Percentiles rank a stretch among this genome's conserved stretches.
These are phyloP conservation scores for Troides aeacus DNA, from an alignment of 2,888 invertebrate species.

Conservation along the genomic window DNA sequence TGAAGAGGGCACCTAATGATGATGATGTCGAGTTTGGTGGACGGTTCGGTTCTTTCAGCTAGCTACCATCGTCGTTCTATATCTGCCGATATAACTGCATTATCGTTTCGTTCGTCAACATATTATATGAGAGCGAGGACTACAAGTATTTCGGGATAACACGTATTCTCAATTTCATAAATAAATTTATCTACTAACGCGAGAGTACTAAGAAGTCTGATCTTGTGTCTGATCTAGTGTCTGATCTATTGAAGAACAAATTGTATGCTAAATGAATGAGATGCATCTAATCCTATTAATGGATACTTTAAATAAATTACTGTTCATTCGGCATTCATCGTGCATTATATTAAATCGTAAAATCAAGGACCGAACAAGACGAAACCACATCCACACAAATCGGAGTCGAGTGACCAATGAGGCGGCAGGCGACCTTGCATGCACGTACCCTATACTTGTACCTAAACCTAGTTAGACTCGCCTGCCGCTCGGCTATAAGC, in stretches of 20 bases:
- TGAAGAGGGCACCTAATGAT: too few species aligned
- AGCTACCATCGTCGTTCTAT: too few species aligned
- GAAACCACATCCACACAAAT: slow-evolving; percentile 49
- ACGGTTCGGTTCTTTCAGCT: too few species aligned
- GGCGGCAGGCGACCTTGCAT: slow-evolving; percentile 75
- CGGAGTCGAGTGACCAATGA: slow-evolving; percentile 59
- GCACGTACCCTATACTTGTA: slow-evolving; percentile 50
- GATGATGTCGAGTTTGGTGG: too few species aligned
- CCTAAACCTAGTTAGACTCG: slow-evolving; percentile 51
- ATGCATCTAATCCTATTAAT: neutral
- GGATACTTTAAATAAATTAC: slow-evolving; percentile 10
- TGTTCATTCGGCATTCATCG: neutral
- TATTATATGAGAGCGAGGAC: too few species aligned
- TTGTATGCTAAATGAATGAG: neutral
- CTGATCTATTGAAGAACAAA: neutral
- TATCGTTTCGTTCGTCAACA: too few species aligned
- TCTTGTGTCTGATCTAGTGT: too few species aligned
- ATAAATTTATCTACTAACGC: too few species aligned
- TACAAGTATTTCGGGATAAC: too few species aligned
- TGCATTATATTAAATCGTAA: slow-evolving; percentile 10
- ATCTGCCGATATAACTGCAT: too few species aligned
- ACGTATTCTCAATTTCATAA: too few species aligned
- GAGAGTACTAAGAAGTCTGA: neutral
- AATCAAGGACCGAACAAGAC: slow-evolving; percentile 17
- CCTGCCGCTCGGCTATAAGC: slow-evolving; percentile 20